Conservation (phyloP, 1,140 invertebrate species). For the Cotesia vestalis region DNA sequence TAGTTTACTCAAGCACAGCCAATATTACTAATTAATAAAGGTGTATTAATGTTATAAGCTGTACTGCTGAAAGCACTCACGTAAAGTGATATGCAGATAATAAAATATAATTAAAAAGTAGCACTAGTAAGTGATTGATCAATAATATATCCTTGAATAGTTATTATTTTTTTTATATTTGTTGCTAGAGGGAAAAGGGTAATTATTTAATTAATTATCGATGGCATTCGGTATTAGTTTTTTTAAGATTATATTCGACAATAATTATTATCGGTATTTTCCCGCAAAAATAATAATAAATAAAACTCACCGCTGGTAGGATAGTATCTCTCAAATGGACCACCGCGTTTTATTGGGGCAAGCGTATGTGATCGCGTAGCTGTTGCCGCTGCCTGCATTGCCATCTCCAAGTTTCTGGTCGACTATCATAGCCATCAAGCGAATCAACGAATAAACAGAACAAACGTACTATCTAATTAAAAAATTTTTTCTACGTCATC, state of each 20-base stretch:
- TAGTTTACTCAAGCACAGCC: too few species aligned
- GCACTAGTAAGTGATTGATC: too few species aligned
- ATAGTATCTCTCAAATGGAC: slow-evolving; percentile 80
- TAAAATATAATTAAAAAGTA: not conserved
- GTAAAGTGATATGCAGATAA: not conserved
- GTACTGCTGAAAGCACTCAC: not conserved
- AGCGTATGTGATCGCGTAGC: slow-evolving; percentile 76
- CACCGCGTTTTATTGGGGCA: slow-evolving; percentile 77
- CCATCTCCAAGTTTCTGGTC: slow-evolving; percentile 70
- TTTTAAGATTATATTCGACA: not conserved
- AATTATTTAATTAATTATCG: too few species aligned
- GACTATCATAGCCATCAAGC: slow-evolving; percentile 65
- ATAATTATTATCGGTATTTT: not conserved
- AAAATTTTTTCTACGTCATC: slow-evolving; percentile 38
- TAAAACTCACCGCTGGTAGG: slow-evolving; percentile 78
- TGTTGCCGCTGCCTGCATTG: slow-evolving; percentile 74
- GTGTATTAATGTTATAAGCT: too few species aligned
- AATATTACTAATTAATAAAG: too few species aligned
- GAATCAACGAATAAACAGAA: slow-evolving; percentile 66
- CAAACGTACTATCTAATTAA: slow-evolving; percentile 59
- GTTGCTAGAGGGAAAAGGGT: too few species aligned
- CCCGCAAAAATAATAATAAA: slow-evolving; percentile 61
- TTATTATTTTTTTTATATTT: too few species aligned
- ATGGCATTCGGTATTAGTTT: too few species aligned
- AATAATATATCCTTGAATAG: too few species aligned